Conservation (phyloP, 2,113 vertebrate genomes). For the Sisor rabdophorus region DNA sequence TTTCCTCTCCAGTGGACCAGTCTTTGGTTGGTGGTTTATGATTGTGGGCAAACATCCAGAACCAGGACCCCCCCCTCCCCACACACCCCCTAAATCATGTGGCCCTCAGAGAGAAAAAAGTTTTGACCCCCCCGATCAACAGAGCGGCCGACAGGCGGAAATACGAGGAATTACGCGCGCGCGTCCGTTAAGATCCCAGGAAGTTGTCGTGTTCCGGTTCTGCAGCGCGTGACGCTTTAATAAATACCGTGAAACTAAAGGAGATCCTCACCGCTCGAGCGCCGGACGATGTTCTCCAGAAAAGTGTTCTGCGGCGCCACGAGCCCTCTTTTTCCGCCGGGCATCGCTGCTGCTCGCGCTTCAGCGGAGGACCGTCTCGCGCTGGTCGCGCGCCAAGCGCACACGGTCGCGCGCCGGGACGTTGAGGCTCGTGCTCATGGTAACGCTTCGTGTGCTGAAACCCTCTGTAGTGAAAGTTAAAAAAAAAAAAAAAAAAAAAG, state of each 20-base stretch:
- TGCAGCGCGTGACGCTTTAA: background rate
- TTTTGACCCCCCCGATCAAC: background rate
- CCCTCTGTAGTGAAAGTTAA: background rate
- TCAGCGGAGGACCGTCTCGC: slow-evolving; percentile 55
- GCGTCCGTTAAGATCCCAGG: background rate
- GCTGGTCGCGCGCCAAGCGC: slow-evolving; percentile 53
- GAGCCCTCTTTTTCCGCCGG: slow-evolving; percentile 95
- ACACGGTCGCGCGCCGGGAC: slow-evolving; percentile 5
- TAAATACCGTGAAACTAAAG: background rate
- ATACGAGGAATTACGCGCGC: background rate
- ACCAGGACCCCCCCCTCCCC: no score
- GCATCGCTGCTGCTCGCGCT: slow-evolving; percentile 83
- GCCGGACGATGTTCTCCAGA: slow-evolving; percentile 92
- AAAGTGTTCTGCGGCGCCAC: slow-evolving; percentile 98
- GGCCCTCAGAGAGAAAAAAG: no score
- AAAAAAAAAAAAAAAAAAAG: background rate
- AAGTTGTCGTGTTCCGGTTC: background rate
- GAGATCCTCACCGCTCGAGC: slow-evolving; percentile 84
- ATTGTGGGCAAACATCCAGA: no score
- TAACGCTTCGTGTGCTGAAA: background rate
- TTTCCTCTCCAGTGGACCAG: no score
- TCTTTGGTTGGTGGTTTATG: no score
- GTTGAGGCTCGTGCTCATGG: slow-evolving; percentile 5
- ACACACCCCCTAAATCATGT: no score
- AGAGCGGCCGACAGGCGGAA: background rate